Conservation (phyloP, 2,113 vertebrate species). For the Eudyptes chrysolophus region DNA sequence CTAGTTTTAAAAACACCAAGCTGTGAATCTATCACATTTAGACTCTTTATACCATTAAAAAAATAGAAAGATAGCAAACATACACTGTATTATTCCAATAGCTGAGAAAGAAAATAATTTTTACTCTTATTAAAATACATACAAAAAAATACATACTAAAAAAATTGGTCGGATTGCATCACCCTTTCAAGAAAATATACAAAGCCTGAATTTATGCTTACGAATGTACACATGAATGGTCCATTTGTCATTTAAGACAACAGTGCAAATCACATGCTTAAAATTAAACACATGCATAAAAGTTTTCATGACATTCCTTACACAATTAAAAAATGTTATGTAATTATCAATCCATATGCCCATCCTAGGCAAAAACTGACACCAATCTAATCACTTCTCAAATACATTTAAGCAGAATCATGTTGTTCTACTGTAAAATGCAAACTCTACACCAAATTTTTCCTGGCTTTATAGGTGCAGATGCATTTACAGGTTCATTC, state of each 20-base stretch:
- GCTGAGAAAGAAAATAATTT: not conserved
- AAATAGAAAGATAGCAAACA: not conserved
- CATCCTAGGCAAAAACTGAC: not conserved
- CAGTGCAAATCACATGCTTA: not conserved
- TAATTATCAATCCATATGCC: not conserved
- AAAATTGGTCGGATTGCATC: not conserved
- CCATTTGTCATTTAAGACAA: not conserved
- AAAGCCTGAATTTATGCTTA: not conserved
- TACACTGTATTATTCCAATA: not conserved
- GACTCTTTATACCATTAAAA: not conserved
- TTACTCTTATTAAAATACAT: not conserved
- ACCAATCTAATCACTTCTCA: not conserved
- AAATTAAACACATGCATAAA: not conserved
- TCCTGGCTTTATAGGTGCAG: not conserved
- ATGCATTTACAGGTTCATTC: not conserved
- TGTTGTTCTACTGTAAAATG: not conserved
- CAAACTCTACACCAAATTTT: not conserved
- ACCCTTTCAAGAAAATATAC: not conserved
- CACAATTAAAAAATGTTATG: not conserved
- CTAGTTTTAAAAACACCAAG: constrained; percentile 23
- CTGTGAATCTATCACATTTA: not conserved
- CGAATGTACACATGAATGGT: not conserved
- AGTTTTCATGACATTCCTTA: not conserved
- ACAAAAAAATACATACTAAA: not conserved
- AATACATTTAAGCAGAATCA: not conserved